phyloP scores from a whole-genome alignment of 2,797 vertebrate species.

The Discoglossus pictus region DNA sequence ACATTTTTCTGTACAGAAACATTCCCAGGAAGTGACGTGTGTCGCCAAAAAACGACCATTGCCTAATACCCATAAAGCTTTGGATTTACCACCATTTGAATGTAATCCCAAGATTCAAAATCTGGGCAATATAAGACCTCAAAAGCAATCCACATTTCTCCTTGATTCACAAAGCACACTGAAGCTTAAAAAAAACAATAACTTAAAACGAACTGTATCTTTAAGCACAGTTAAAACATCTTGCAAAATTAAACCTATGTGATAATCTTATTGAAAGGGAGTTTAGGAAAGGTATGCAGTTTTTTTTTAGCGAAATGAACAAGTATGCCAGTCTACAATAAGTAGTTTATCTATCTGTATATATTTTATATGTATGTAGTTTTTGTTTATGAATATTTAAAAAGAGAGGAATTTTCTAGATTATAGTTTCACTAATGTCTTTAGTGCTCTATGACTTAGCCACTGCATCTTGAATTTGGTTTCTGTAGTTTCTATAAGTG shows the following conservation, averaged over 20 bases:
- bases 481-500: no score
- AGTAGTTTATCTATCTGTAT: no score
- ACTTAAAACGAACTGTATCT: constrained; percentile 65
- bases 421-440: no score
- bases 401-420: no score
- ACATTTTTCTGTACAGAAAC: constrained; percentile 44
- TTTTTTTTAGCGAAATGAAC: no score
- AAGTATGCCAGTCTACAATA: no score
- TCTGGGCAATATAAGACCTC: constrained; percentile 58
- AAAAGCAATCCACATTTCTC: neutral
- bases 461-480: no score
- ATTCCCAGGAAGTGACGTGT: constrained; percentile 11
- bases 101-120: constrained; percentile 55
- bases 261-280: no score
- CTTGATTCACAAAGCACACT: constrained; percentile 42
- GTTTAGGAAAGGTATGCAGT: no score
- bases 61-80: constrained; percentile 40
- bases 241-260: constrained; percentile 49
- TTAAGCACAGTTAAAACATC: constrained; percentile 52
- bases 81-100: neutral
- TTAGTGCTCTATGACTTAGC: no score
- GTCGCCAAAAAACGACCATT: constrained; percentile 56
- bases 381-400: no score
- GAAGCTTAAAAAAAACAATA: constrained; percentile 53
- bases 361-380: no score